phyloP scores from a whole-genome alignment of 53 echinoderm and acorn worm species.

The Paracentrotus lividus region DNA sequence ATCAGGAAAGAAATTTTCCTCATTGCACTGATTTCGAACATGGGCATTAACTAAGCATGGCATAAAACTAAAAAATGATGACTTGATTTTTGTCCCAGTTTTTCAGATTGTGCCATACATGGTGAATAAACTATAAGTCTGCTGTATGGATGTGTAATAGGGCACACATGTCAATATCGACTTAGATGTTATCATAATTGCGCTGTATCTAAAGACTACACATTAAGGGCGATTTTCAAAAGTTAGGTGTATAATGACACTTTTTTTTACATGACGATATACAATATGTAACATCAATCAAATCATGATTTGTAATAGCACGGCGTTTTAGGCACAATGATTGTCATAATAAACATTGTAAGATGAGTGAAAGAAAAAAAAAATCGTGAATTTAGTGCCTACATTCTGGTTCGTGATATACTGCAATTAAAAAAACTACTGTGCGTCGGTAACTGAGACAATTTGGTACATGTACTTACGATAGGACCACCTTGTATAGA shows the following conservation, averaged over 20 bases:
- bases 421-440: background rate
- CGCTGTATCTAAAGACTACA: background rate
- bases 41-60: background rate
- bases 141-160: too few relatives aligned
- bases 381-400: background rate
- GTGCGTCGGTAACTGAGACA: background rate
- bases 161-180: background rate
- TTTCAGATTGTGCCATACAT: background rate
- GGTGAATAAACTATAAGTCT: background rate
- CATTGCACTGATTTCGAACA: background rate
- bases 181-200: background rate
- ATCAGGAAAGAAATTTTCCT: too few relatives aligned
- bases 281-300: slow-evolving; percentile 15
- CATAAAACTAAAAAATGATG: background rate
- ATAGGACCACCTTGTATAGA: too few relatives aligned
- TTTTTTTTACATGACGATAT: background rate
- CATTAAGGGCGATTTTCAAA: background rate
- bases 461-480: too few relatives aligned
- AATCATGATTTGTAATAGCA: background rate
- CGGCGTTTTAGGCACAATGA: slow-evolving; percentile 21
- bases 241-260: background rate
- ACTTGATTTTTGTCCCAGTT: too few relatives aligned
- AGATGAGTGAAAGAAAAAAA: too few relatives aligned
- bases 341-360: background rate
- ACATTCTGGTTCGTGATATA: background rate